Evolutionary conservation across 2,113 vertebrate species (phyloP).

Genomic region (rat (Rattus norvegicus)): DNA sequence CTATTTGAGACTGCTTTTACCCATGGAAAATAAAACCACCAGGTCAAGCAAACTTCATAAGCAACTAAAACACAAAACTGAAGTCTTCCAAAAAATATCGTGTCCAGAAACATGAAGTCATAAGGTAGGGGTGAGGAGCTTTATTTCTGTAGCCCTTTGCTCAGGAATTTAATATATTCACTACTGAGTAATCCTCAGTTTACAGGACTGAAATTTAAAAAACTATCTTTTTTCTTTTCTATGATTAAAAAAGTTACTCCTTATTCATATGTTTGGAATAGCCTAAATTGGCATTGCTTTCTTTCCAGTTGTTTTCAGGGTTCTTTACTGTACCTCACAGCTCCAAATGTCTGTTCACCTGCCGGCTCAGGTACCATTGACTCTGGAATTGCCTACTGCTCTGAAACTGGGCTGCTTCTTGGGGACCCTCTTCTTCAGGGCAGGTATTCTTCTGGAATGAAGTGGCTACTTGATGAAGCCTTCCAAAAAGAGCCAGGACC

Average conservation of each 20-base stretch:
- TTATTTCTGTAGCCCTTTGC: background rate
- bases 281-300: background rate
- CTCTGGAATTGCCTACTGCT: background rate
- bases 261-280: constrained; percentile 11
- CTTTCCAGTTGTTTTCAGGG: constrained; percentile 25
- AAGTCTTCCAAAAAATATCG: background rate
- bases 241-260: background rate
- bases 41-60: background rate
- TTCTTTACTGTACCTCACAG: background rate
- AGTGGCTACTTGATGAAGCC: background rate
- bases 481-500: background rate
- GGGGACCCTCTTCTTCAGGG: background rate
- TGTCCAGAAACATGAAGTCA: background rate
- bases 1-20: background rate
- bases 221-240: constrained; percentile 28
- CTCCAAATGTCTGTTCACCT: background rate
- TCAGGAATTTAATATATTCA: background rate
- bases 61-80: background rate
- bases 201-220: background rate
- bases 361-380: background rate
- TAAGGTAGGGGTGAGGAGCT: background rate
- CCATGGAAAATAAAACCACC: constrained; percentile 22
- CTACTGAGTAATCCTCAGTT: constrained; percentile 43
- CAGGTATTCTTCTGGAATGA: background rate
- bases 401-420: background rate